A percentile compares a stretch with the other conserved stretches of the same genome.
Conservation (phyloP, 2,113 vertebrate genomes). For the Seriola dumerili region DNA sequence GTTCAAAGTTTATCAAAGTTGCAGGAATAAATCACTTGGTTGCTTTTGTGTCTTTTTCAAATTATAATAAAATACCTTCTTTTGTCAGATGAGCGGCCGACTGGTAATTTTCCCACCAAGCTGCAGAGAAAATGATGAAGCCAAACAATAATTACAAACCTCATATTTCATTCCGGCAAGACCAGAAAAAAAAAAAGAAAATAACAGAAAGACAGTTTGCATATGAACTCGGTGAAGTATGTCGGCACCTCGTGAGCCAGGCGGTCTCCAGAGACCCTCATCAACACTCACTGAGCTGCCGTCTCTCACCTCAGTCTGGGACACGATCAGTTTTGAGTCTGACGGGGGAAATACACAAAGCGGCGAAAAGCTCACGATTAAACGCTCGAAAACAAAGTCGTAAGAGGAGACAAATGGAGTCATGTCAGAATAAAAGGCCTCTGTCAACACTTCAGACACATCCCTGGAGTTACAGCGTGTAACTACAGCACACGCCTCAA, state of each 20-base stretch:
- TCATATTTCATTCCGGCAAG: not conserved
- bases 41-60: not conserved
- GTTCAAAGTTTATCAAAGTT: not conserved
- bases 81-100: not conserved
- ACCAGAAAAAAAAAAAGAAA: not conserved
- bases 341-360: not conserved
- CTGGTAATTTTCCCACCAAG: not conserved
- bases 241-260: not conserved
- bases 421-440: slow-evolving; percentile 22
- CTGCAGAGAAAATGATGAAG: slow-evolving; percentile 9
- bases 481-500: not conserved
- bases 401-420: not conserved
- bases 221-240: not conserved
- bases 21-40: not conserved
- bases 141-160: not conserved
- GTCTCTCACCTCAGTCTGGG: not conserved
- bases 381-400: slow-evolving; percentile 1
- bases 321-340: too few relatives aligned
- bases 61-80: not conserved
- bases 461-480: slow-evolving; percentile 4
- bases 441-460: not conserved
- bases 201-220: not conserved
- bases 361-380: not conserved
- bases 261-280: not conserved
- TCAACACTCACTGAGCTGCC: not conserved